These are phyloP conservation scores for Magallana gigas DNA, from an alignment of 1,140 invertebrate genomes.

Conservation along the genomic window DNA sequence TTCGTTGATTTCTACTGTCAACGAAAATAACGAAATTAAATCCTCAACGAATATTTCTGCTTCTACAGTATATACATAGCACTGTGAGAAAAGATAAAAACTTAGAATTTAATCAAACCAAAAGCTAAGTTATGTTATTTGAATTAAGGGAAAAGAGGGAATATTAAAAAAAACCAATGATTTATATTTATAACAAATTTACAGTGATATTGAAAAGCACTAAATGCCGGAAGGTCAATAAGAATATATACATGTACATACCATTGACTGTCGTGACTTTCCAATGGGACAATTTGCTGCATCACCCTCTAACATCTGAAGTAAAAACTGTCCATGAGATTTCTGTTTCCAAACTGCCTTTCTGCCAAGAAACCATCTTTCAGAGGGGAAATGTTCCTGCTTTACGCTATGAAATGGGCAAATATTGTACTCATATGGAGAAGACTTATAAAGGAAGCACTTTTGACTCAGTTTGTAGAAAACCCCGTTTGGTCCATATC, in stretches of 20 bases:
- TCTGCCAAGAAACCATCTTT: conserved; percentile 54
- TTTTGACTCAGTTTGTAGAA: conserved; percentile 67
- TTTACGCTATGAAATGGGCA: conserved; percentile 69
- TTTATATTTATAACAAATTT: no score
- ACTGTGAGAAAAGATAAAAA: no score
- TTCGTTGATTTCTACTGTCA: no score
- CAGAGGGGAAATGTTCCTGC: conserved; percentile 49
- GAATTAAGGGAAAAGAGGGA: no score
- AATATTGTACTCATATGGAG: conserved; percentile 67
- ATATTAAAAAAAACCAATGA: no score
- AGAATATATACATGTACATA: conserved; percentile 51
- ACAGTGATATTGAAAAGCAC: no score
- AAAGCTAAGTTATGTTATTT: no score
- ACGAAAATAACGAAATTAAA: no score
- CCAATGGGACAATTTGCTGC: conserved; percentile 63
- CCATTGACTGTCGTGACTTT: conserved; percentile 54
- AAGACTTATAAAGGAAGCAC: conserved; percentile 58
- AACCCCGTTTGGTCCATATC: conserved; percentile 66
- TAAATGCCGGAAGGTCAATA: no score
- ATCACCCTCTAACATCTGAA: conserved; percentile 63
- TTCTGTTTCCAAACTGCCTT: conserved; percentile 55
- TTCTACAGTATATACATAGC: no score
- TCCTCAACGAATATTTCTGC: no score
- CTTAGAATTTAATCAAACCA: no score
- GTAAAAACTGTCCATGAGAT: conserved; percentile 55